A percentile compares a stretch with the other conserved stretches of the same genome.
Evolutionary conservation across 2,797 vertebrate species (phyloP).

Genomic region (Dipus sagitta): DNA sequence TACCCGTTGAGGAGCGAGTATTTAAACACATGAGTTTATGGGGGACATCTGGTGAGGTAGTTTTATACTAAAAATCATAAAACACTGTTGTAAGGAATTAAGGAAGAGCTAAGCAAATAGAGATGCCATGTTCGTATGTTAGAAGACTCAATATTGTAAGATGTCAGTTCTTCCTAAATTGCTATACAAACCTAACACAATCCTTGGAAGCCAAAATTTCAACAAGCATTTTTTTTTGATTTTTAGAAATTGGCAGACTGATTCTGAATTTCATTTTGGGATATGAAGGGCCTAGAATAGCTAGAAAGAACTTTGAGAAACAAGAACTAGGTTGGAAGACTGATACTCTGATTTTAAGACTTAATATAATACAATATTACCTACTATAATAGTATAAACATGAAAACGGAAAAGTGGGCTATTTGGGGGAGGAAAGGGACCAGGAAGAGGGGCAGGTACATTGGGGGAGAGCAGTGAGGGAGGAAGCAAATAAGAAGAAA

Average conservation of each 20-base stretch:
- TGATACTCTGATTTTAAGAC: not conserved
- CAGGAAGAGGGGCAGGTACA: not conserved
- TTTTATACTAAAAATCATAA: not conserved
- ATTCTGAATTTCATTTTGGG: slow-evolving; percentile 55
- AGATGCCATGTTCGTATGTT: not conserved
- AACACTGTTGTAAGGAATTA: slow-evolving; percentile 19
- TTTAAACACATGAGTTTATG: no score
- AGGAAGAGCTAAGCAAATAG: slow-evolving; percentile 28
- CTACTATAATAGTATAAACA: not conserved
- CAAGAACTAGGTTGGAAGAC: not conserved
- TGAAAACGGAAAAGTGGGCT: not conserved
- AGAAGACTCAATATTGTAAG: slow-evolving; percentile 6
- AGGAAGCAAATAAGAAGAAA: not conserved
- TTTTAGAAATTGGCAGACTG: slow-evolving; percentile 34
- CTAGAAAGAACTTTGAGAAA: slow-evolving; percentile 37
- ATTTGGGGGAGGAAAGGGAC: not conserved
- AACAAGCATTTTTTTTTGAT: not conserved
- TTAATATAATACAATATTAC: not conserved
- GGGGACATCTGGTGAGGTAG: not conserved
- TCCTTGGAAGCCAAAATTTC: slow-evolving; percentile 23
- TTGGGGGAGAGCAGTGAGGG: not conserved
- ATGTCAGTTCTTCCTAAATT: slow-evolving; percentile 16
- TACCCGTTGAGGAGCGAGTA: no score
- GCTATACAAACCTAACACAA: slow-evolving; percentile 20
- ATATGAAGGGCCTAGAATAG: slow-evolving; percentile 6